Evolutionary conservation across 2,797 vertebrate genomes (phyloP).

Genomic region (Coracias cyanogaster): DNA sequence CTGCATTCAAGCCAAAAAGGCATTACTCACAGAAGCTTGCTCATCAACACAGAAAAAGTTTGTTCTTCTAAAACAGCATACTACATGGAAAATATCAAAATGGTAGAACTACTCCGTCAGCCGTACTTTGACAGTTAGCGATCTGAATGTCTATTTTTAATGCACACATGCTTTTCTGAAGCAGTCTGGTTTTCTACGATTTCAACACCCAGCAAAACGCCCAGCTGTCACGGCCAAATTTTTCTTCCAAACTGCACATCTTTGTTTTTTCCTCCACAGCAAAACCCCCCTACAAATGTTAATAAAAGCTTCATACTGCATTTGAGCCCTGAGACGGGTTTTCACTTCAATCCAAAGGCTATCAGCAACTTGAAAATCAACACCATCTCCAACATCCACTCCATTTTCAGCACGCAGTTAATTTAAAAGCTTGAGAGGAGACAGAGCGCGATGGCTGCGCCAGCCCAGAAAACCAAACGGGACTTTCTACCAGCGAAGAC

Average conservation of each 20-base stretch:
- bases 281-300: background rate
- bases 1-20: background rate
- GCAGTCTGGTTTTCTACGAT: background rate
- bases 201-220: background rate
- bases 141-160: background rate
- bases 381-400: background rate
- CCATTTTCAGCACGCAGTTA: background rate
- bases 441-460: background rate
- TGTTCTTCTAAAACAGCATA: background rate
- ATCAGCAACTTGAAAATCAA: background rate
- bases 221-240: background rate
- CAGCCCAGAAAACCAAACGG: background rate
- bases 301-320: background rate
- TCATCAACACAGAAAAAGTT: background rate
- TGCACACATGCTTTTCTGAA: background rate
- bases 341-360: background rate
- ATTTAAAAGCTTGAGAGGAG: background rate
- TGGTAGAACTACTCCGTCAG: background rate
- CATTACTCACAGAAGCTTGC: background rate
- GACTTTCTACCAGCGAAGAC: background rate
- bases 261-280: background rate
- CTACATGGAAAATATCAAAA: background rate
- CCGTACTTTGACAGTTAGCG: background rate
- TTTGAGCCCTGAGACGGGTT: background rate
- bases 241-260: background rate